Percentiles rank a stretch among this genome's conserved stretches.
phyloP scores from a whole-genome alignment of 2,888 invertebrate species.

The Cremastobaeus sp. region DNA sequence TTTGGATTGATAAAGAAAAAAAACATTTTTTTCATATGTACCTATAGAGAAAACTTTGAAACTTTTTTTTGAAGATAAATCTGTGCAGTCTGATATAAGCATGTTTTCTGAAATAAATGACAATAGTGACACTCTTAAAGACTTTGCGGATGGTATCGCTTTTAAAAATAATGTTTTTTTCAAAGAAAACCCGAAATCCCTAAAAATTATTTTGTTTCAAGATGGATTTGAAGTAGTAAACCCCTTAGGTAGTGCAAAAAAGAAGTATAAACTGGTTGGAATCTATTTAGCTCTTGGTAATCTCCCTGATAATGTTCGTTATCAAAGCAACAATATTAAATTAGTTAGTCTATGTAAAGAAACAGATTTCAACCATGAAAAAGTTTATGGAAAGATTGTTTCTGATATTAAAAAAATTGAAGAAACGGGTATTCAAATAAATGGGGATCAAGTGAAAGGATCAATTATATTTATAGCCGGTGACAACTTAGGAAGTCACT shows the following conservation, averaged over 20 bases:
- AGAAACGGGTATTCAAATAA: conserved; percentile 56
- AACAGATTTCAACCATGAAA: conserved; percentile 64
- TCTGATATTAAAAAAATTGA: conserved; percentile 64
- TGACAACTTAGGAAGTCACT: conserved; percentile 56
- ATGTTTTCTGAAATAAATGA: neutral
- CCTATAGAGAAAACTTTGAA: conserved; percentile 8
- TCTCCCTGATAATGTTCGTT: conserved; percentile 61
- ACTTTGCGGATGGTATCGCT: conserved; percentile 5
- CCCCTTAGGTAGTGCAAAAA: conserved; percentile 66
- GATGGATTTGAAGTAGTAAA: conserved; percentile 69
- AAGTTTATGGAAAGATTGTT: conserved; percentile 60
- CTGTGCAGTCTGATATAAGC: neutral
- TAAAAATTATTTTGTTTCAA: conserved; percentile 66
- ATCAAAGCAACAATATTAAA: conserved; percentile 64
- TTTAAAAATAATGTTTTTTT: conserved; percentile 58
- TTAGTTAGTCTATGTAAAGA: conserved; percentile 54
- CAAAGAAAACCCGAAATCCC: conserved; percentile 57
- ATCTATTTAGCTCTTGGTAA: conserved; percentile 66
- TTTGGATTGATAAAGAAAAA: neutral
- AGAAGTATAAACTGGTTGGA: conserved; percentile 66
- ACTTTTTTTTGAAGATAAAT: conserved; percentile 8
- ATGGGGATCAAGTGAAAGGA: conserved; percentile 60
- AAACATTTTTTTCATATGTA: conserved; percentile 8
- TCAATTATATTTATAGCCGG: conserved; percentile 60
- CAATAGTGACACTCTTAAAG: conserved; percentile 37